These are phyloP conservation scores for Xenus cinereus DNA, from an alignment of 2,113 vertebrate species.

Conservation along the genomic window DNA sequence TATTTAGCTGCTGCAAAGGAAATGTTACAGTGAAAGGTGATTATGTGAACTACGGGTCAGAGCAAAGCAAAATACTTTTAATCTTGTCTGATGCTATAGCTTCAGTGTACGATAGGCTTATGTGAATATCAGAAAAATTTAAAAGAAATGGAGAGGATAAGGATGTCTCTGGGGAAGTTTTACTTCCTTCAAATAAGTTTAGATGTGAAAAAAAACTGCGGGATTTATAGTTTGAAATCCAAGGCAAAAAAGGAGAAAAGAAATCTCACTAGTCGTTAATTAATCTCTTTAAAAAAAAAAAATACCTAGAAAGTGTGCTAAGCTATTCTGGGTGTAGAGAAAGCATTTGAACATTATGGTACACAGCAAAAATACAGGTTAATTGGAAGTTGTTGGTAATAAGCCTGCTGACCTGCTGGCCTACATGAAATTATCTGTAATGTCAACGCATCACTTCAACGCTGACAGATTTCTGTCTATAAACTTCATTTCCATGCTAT, in stretches of 20 bases:
- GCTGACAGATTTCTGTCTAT: not conserved
- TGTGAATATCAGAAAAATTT: not conserved
- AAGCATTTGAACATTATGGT: not conserved
- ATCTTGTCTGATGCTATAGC: not conserved
- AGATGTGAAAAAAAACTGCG: not conserved
- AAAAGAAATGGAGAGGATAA: not conserved
- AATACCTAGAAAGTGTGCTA: not conserved
- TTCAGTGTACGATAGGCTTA: not conserved
- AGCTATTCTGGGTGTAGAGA: not conserved
- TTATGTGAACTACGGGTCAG: not conserved
- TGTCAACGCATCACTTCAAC: not conserved
- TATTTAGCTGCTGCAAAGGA: not conserved
- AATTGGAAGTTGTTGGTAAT: not conserved
- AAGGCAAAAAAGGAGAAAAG: not conserved
- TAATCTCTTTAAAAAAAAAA: not conserved
- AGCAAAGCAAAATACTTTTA: not conserved
- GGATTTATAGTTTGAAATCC: not conserved
- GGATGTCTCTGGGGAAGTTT: not conserved
- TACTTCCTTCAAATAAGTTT: not conserved
- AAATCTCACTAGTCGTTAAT: not conserved
- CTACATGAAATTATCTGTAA: not conserved
- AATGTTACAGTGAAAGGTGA: not conserved
- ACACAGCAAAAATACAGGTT: not conserved
- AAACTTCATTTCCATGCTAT: not conserved
- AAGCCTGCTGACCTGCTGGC: not conserved